phyloP scores from a whole-genome alignment of 2,888 invertebrate genomes.

The Hemistola chrysoprasaria region DNA sequence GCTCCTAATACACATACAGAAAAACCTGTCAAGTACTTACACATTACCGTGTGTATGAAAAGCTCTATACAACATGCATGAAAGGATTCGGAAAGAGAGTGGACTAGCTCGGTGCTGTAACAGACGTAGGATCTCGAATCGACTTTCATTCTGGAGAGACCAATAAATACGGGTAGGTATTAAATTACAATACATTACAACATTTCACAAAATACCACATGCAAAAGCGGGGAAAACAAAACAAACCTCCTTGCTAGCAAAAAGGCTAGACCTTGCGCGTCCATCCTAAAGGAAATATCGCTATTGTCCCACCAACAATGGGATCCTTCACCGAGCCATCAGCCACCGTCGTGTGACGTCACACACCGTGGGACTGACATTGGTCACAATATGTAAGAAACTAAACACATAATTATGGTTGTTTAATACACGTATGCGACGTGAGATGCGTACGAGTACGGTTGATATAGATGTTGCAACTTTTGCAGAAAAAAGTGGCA shows the following conservation, averaged over 20 bases:
- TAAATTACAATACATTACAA: too few relatives aligned
- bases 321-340: slow-evolving; percentile 40
- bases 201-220: slow-evolving; percentile 4
- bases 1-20: too few relatives aligned
- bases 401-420: slow-evolving; percentile 16
- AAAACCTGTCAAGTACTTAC: too few relatives aligned
- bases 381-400: slow-evolving; percentile 38
- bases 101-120: too few relatives aligned
- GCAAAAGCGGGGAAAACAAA: slow-evolving; percentile 10
- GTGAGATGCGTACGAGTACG: slow-evolving; percentile 11
- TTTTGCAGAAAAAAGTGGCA: too few relatives aligned
- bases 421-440: slow-evolving; percentile 15
- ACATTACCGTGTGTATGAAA: too few relatives aligned
- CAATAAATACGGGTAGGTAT: too few relatives aligned
- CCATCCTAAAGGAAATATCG: slow-evolving; percentile 46
- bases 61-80: too few relatives aligned
- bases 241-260: slow-evolving; percentile 28
- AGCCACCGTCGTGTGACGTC: slow-evolving; percentile 41
- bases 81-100: too few relatives aligned
- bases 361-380: slow-evolving; percentile 70
- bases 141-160: too few relatives aligned
- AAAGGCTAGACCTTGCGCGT: slow-evolving; percentile 40
- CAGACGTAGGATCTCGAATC: too few relatives aligned
- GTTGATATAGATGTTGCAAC: too few relatives aligned
- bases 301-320: slow-evolving; percentile 51